Conservation (phyloP, 2,888 invertebrate species). For the Pandemis corylana region DNA sequence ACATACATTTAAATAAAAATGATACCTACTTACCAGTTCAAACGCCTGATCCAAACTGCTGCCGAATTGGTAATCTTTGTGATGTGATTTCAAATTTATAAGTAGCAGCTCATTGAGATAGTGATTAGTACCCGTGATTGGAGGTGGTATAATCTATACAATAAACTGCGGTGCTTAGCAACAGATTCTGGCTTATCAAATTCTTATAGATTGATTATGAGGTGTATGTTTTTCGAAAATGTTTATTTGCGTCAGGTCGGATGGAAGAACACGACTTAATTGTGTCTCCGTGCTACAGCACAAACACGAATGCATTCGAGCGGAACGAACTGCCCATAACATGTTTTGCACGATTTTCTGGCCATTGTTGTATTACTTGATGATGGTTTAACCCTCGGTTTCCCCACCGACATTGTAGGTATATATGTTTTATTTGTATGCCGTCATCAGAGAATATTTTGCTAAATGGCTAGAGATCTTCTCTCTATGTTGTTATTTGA, state of each 20-base stretch:
- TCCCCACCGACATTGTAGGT: neutral
- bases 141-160: conserved; percentile 10
- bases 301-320: conserved; percentile 5
- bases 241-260: neutral
- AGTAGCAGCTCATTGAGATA: conserved; percentile 11
- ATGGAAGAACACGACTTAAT: neutral
- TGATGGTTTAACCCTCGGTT: neutral
- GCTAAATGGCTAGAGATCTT: neutral
- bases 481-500: too few species aligned
- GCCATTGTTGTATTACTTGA: neutral
- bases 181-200: conserved; percentile 2
- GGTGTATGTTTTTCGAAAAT: neutral
- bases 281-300: neutral
- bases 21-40: conserved; percentile 36
- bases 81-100: conserved; percentile 21
- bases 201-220: conserved; percentile 2
- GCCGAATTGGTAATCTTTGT: conserved; percentile 21
- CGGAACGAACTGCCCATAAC: conserved; percentile 5
- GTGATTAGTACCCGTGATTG: conserved; percentile 7
- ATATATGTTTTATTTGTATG: neutral
- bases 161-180: neutral
- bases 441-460: neutral
- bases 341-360: conserved; percentile 2
- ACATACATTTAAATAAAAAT: neutral
- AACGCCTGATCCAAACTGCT: conserved; percentile 17